These are phyloP conservation scores for Ceratotherium simum DNA, from an alignment of 2,113 vertebrate species.

Conservation along the genomic window DNA sequence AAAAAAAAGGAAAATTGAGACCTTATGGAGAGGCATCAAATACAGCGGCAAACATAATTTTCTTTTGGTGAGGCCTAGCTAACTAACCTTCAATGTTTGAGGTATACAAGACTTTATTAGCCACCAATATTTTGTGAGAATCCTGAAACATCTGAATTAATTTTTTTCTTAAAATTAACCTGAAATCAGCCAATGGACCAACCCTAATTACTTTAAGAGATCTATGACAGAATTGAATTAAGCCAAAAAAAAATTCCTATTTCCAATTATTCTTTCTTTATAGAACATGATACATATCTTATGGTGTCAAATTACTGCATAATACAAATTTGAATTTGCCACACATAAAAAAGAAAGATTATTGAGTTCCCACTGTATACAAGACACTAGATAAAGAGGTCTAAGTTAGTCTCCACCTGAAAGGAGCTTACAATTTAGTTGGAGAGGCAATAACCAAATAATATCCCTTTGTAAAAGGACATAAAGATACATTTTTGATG, in stretches of 20 bases:
- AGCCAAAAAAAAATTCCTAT: not conserved
- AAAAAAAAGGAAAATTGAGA: not conserved
- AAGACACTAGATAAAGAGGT: not conserved
- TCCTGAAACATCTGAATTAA: not conserved
- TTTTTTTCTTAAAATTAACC: conserved; percentile 1
- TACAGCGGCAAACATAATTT: not conserved
- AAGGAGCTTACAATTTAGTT: not conserved
- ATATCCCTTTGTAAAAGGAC: not conserved
- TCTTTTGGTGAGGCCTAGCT: not conserved
- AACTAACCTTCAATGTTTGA: not conserved
- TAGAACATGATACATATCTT: not conserved
- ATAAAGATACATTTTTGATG: not conserved
- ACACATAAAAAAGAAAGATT: not conserved
- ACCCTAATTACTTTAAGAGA: not conserved
- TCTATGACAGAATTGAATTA: not conserved
- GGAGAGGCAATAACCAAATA: not conserved
- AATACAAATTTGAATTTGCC: not conserved
- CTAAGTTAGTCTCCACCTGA: not conserved
- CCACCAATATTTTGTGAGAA: not conserved
- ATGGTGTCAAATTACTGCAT: not conserved
- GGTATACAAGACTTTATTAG: not conserved
- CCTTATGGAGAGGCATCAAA: not conserved
- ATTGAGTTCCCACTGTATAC: not conserved
- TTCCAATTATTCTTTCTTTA: not conserved
- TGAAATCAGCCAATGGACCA: not conserved